Base-by-base conservation (phyloP, 2,888 invertebrate genomes). In the Lasioglossum zephyrum region DNA sequence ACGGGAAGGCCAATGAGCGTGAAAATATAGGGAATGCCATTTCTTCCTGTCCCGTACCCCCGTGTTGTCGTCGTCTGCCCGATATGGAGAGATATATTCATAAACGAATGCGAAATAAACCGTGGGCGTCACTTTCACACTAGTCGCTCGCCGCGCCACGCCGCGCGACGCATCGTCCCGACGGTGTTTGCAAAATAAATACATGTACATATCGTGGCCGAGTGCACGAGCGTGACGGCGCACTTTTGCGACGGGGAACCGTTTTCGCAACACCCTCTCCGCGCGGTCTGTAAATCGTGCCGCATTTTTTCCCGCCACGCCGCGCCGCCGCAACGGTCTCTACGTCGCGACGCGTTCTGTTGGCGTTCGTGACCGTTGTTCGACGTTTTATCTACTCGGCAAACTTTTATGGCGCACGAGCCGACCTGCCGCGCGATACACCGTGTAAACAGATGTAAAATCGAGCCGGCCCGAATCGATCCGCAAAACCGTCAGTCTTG, bases 111-210 rank as follows among this genome's bases (percentile, higher is more conserved):
- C 69, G 78, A 76, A 82, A 87, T 87, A 87, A 84, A 87, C 81
- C 63, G 72, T 22, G 36, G 69, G 73, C 85, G 78, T 87, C 85
- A 85, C 89, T 89, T 82, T 85, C 87, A 73, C 85, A 81, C 85
- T 87, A 77, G 82, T n/a, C 66, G 70, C 26, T 18, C 47, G 69
- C 22, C 49, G 22, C 49, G n/a, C 4, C 47, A 13, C 47, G 47
- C 1, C 44, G 13, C 44, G 4, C 47, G 63, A 0, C 53, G 22
- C 53, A 5, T 57, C 75, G 77, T 77, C 69, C 69, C 53, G 82
- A 57, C 81, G 69, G 47, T 82, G 84, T 87, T 89, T 84, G 53
- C 82, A 69, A 84, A 87, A 87, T 79, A 84, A 89, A 89, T 85
- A 87, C 82, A 79, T 80, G 82, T 85, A 87, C 82, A 79, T 80